Conservation (phyloP, 2,888 invertebrate species). For the Pedicia rivosa region DNA sequence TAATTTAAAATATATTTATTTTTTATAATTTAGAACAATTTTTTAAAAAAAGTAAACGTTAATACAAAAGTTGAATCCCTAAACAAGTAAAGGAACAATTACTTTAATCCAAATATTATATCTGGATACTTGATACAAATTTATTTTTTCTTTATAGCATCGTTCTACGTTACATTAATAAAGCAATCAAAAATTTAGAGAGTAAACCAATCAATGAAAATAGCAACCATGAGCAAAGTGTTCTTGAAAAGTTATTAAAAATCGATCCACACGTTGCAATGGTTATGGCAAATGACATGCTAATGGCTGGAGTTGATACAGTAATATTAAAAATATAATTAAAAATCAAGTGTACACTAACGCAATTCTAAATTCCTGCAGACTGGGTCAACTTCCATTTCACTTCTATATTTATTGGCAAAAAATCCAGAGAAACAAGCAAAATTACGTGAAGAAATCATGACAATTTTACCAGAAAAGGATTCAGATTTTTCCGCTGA, state of each 20-base stretch:
- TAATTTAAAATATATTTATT: too few species aligned
- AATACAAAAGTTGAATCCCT: conserved; percentile 22
- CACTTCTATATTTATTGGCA: conserved; percentile 42
- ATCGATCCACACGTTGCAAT: conserved; percentile 43
- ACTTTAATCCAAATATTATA: too few species aligned
- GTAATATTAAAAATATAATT: conserved; percentile 29
- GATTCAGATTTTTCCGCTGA: conserved; percentile 25
- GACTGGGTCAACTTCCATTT: conserved; percentile 32
- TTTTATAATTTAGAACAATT: conserved; percentile 24
- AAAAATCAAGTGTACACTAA: background rate
- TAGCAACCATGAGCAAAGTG: conserved; percentile 36
- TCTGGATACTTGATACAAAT: too few species aligned
- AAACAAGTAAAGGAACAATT: too few species aligned
- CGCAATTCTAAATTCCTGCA: conserved; percentile 12
- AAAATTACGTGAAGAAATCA: conserved; percentile 41
- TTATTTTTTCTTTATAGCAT: too few species aligned
- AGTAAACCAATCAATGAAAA: background rate
- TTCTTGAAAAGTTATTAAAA: conserved; percentile 45
- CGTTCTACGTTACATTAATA: too few species aligned
- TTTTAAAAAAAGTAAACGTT: conserved; percentile 14
- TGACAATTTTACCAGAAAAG: conserved; percentile 24
- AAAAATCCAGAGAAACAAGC: conserved; percentile 46
- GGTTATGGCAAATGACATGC: conserved; percentile 52
- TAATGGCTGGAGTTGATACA: conserved; percentile 55
- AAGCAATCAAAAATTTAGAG: background rate